A percentile compares a stretch with the other conserved stretches of the same genome.
Conservation (phyloP, 2,797 vertebrate genomes). For the Spondyliosoma cantharus region DNA sequence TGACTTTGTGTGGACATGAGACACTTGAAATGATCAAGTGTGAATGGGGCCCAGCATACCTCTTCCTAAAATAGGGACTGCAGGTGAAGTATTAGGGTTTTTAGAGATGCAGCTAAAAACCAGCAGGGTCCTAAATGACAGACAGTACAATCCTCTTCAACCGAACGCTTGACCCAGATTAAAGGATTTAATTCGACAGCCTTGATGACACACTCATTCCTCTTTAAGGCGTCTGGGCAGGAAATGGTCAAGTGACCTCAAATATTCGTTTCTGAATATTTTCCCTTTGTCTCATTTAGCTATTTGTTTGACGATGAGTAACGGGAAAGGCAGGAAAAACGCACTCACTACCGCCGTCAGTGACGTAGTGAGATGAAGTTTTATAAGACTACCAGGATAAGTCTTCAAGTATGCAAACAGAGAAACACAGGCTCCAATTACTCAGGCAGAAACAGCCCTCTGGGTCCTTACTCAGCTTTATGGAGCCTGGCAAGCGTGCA, state of each 20-base stretch:
- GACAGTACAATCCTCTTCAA: conserved; percentile 39
- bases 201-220: conserved; percentile 18
- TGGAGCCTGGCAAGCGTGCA: conserved; percentile 12
- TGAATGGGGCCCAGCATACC: background rate
- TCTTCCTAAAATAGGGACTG: background rate
- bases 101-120: conserved; percentile 12
- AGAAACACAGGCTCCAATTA: conserved; percentile 26
- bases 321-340: background rate
- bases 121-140: conserved; percentile 26
- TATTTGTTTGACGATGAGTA: conserved; percentile 23
- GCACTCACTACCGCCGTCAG: background rate
- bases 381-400: conserved; percentile 3
- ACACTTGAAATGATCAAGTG: background rate
- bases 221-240: conserved; percentile 33
- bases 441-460: conserved; percentile 17
- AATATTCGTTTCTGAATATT: conserved; percentile 44
- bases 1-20: background rate
- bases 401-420: conserved; percentile 26
- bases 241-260: conserved; percentile 36
- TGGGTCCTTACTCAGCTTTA: conserved; percentile 24
- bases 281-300: conserved; percentile 20
- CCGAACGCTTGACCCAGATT: conserved; percentile 28
- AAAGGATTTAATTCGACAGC: conserved; percentile 33
- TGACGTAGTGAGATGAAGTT: background rate
- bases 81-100: background rate